A percentile compares a stretch with the other conserved stretches of the same genome.
Evolutionary conservation across 2,888 invertebrate species (phyloP).

Genomic region (Callyntrura sp.): DNA sequence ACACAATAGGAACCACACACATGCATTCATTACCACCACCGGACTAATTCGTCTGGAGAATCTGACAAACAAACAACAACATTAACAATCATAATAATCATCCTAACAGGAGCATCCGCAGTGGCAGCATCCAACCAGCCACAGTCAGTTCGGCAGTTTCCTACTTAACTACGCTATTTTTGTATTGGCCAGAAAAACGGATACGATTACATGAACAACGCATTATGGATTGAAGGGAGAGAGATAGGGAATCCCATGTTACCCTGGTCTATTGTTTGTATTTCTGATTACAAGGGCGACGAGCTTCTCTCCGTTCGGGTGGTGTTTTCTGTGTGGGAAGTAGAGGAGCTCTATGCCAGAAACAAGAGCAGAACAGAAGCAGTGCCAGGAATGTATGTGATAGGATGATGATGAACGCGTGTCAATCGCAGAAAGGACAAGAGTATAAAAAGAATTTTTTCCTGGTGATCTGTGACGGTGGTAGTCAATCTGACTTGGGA

Average conservation of each 20-base stretch:
- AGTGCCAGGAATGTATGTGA: not conserved
- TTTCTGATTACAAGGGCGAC: constrained; percentile 72
- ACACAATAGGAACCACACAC: constrained; percentile 69
- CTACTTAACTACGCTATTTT: constrained; percentile 43
- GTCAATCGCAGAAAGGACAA: constrained; percentile 65
- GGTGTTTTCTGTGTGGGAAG: constrained; percentile 56
- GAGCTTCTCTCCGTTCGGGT: constrained; percentile 31
- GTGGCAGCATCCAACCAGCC: not conserved
- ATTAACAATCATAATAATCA: constrained; percentile 53
- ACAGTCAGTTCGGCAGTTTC: constrained; percentile 45
- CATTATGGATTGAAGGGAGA: constrained; percentile 39
- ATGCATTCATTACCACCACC: constrained; percentile 69
- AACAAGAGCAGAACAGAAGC: constrained; percentile 21
- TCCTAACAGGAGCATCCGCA: constrained; percentile 60
- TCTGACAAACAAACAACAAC: constrained; percentile 71
- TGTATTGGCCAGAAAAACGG: constrained; percentile 74
- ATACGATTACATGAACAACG: constrained; percentile 66
- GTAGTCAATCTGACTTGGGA: constrained; percentile 17
- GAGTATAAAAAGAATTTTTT: constrained; percentile 15
- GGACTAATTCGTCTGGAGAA: constrained; percentile 64
- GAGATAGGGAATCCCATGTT: constrained; percentile 55
- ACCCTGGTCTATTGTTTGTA: constrained; percentile 62
- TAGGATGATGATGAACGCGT: constrained; percentile 66
- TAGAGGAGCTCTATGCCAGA: constrained; percentile 22
- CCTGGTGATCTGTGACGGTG: not conserved